Conservation (phyloP, 2,888 invertebrate species). For the Cephus spinipes region DNA sequence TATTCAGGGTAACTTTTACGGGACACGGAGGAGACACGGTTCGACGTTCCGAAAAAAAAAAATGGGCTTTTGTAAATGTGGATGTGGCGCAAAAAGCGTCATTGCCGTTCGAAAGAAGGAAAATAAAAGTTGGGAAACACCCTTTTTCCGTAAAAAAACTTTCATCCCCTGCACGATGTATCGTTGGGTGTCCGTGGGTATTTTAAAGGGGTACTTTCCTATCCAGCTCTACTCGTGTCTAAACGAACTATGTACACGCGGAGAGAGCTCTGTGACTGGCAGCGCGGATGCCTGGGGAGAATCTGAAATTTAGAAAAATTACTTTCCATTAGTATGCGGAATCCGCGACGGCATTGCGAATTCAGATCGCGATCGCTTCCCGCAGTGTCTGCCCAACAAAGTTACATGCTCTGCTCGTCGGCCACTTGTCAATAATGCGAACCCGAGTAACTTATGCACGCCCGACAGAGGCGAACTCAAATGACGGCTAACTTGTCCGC, state of each 20-base stretch:
- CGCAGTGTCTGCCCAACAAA: conserved; percentile 31
- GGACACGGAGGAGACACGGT: not conserved
- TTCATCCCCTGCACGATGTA: no score
- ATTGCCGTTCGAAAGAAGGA: no score
- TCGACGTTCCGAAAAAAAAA: not conserved
- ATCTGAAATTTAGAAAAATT: conserved; percentile 45
- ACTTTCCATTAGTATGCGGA: conserved; percentile 50
- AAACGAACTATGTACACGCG: not conserved
- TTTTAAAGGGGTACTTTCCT: not conserved
- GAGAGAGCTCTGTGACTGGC: not conserved
- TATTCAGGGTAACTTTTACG: not conserved
- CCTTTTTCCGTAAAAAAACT: no score
- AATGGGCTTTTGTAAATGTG: not conserved
- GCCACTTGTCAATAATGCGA: conserved; percentile 52
- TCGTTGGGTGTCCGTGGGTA: not conserved
- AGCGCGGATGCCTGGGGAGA: not conserved
- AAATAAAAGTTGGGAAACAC: no score
- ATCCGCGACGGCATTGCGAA: conserved; percentile 42
- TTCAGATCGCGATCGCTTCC: conserved; percentile 42
- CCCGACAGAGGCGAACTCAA: conserved; percentile 6
- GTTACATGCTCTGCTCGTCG: conserved; percentile 39
- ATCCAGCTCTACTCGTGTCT: not conserved
- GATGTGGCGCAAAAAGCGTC: not conserved
- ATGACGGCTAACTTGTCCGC: conserved; percentile 12
- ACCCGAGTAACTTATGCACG: conserved; percentile 15